Evolutionary conservation across 1,140 invertebrate genomes (phyloP), one percentile per base, ranked within the genome.

Genomic region (Atta cephalotes): DNA sequence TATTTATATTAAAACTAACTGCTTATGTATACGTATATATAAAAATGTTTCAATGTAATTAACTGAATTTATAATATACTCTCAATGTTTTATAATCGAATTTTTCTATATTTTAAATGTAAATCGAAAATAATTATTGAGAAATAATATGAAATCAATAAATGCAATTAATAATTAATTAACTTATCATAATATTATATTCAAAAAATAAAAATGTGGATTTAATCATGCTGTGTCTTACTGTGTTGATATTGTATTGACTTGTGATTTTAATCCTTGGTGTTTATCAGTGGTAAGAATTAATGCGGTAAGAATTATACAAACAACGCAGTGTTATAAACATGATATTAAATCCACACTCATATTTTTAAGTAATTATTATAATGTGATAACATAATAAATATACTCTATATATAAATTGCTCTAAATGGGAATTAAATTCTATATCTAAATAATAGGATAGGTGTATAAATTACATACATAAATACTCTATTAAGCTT

Each of bases 391-490:
- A 53, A n/a, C 4, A 72, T 31, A 56, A 3, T 72, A 31, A 2
- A 45, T 45, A 72, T 45, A 39, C 7, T 25, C 25, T 25, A 25
- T 25, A 25, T 25, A 25, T 25, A 25, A 25, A 10, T 53, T 56
- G 25, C 1, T 53, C 18, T 56, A n/a, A 56, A 53, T 51, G 28
- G 3, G 7, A 72, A 56, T 56, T 0, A 31, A 12, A 35, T 56
- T 72, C 9, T 72, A 72, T 9, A 31, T 51, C 28, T 56, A 74
- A 74, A 58, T 58, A 58, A 56, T 31, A 35, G 1, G n/a, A 76
- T 76, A 58, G 6, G 7, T 14, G 16, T 6, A 12, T 25, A 77
- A 60, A 60, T 60, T 60, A 60, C 9, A 35, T 28, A 49, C 12
- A 14, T 49, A 78, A 14, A 21, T 63, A 28, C 1, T 18, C 14